Evolutionary conservation across 2,888 invertebrate species (phyloP), one percentile per base, ranked within the genome.

Genomic region (Plebejus anna): DNA sequence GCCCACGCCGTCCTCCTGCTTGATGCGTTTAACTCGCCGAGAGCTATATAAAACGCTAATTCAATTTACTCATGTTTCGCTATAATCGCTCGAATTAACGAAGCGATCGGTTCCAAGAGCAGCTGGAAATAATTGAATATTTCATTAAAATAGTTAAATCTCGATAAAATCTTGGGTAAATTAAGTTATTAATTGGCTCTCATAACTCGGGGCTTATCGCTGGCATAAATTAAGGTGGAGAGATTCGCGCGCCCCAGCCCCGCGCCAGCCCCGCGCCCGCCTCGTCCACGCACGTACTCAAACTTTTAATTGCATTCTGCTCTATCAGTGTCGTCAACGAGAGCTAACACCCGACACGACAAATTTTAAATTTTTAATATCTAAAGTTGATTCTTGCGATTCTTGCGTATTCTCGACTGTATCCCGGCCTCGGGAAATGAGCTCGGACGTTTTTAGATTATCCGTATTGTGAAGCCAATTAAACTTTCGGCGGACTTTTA

Each of bases 281-380:
- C 88, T 86, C 90, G 89, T 88, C 91, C 93, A 93, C 93, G 93
- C 93, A 94, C 92, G 92, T 88, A 90, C 92, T 88, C 87, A 90
- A 94, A 94, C 92, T 94, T 94, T 94, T 94, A 94, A 94, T 94
- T 94, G 94, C 93, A 91, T 92, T 89, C 86, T 89, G 89, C 88
- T 90, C 90, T 90, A 92, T 92, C 92, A 91, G 88, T 88, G 91
- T 88, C 90, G 90, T 88, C 91, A 89, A 88, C 91, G 84, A 82
- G 81, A 84, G 82, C 87, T 88, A 91, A 89, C 88, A 87, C 87
- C 87, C 84, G 83, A 82, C 71, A 71, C 28, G 36, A 72, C 57
- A 72, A 38, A 71, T 55, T 38, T 55, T 16, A 71, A 51, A 70
- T 70, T 76, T 75, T 76, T 55, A 76, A 76, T 76, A 76, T 70